Conservation (phyloP, 2,113 vertebrate genomes). For the Pelecanus crispus region DNA sequence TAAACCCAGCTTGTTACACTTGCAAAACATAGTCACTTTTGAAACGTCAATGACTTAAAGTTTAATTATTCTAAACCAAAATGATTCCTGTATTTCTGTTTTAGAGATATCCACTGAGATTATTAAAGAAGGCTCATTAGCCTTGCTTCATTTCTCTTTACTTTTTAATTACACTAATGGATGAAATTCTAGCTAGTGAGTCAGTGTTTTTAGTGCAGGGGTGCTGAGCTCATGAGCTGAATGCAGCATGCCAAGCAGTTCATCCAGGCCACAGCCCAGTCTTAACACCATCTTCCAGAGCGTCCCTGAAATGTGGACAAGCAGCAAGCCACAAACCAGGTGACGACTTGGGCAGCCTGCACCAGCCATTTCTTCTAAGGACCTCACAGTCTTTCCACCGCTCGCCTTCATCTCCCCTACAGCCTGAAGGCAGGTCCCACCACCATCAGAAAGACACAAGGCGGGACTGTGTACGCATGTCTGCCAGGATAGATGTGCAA, state of each 20-base stretch:
- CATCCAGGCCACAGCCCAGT: background rate
- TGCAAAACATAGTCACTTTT: background rate
- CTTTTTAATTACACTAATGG: background rate
- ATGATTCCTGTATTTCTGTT: background rate
- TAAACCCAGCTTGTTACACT: background rate
- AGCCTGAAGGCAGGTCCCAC: background rate
- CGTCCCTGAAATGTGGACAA: background rate
- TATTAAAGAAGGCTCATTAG: background rate
- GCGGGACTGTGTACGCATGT: rapidly evolving
- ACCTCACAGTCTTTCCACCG: background rate
- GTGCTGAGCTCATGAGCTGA: background rate
- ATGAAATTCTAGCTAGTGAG: background rate
- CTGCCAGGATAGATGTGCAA: background rate
- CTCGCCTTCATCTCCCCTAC: background rate
- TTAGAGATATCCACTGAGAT: background rate
- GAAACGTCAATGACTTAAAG: background rate
- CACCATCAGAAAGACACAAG: background rate
- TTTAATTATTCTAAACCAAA: slow-evolving; percentile 12
- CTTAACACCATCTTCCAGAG: background rate
- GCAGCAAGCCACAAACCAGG: background rate
- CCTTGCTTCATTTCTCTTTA: background rate
- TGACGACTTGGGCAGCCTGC: background rate
- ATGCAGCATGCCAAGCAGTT: background rate
- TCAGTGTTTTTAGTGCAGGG: background rate
- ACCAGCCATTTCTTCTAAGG: background rate